These are phyloP conservation scores for Zonitis immaculata DNA, from an alignment of 2,888 invertebrate genomes.

Conservation along the genomic window DNA sequence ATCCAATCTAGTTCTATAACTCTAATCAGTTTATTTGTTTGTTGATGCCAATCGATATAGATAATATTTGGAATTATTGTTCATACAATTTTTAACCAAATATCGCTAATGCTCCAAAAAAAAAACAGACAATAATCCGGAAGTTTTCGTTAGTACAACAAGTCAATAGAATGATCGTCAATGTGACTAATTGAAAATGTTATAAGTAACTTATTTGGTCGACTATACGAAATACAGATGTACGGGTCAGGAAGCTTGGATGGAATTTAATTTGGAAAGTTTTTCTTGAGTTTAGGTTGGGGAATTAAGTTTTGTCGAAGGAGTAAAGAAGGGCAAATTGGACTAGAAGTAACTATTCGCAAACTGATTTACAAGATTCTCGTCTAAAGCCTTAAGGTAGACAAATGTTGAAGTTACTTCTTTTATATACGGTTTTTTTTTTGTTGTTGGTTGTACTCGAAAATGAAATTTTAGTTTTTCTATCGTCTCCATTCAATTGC, in stretches of 20 bases:
- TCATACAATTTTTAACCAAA: slow-evolving; percentile 7
- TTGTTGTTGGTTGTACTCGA: background rate
- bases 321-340: slow-evolving; percentile 29
- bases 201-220: slow-evolving; percentile 25
- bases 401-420: background rate
- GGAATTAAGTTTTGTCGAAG: slow-evolving; percentile 36
- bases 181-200: slow-evolving; percentile 28
- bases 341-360: slow-evolving; percentile 40
- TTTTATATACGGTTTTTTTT: background rate
- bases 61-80: no score
- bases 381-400: background rate
- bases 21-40: background rate
- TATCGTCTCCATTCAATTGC: no score
- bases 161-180: slow-evolving; percentile 16
- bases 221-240: slow-evolving; percentile 30
- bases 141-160: background rate
- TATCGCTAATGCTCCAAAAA: slow-evolving; percentile 16
- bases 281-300: slow-evolving; percentile 37
- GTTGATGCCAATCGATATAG: no score
- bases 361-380: slow-evolving; percentile 38
- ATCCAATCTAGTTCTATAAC: no score
- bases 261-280: slow-evolving; percentile 45
- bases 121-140: no score
- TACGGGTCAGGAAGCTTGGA: slow-evolving; percentile 36
- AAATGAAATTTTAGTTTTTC: no score